Evolutionary conservation across 2,888 invertebrate genomes (phyloP).

Genomic region (Lepidochrysops patricia): DNA sequence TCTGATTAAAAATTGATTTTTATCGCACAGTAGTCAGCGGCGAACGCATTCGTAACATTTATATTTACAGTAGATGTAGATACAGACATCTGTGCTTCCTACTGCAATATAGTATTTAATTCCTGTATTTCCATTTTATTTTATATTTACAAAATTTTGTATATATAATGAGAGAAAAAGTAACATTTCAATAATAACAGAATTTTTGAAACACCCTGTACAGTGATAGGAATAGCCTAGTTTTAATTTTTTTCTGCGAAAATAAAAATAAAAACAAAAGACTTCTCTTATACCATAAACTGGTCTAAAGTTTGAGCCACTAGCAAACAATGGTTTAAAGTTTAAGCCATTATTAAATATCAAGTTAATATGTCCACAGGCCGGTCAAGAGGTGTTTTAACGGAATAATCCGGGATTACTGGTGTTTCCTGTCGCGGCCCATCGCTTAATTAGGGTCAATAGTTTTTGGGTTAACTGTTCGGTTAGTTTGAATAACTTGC

Average conservation of each 20-base stretch:
- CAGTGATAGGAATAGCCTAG: no score
- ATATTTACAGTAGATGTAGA: background rate
- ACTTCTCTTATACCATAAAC: background rate
- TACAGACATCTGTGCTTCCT: background rate
- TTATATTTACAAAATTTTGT: no score
- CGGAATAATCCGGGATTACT: conserved; percentile 67
- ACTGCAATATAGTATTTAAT: background rate
- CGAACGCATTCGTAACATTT: conserved; percentile 1
- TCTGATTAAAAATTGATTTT: conserved; percentile 11
- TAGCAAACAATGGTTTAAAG: background rate
- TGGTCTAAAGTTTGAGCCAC: background rate
- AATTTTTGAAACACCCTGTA: no score
- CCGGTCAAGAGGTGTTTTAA: conserved; percentile 65
- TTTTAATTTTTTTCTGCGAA: no score
- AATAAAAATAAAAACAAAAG: background rate
- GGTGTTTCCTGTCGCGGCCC: conserved; percentile 54
- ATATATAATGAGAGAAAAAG: no score
- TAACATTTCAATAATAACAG: no score
- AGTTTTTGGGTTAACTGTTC: conserved; percentile 35
- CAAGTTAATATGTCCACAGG: conserved; percentile 27
- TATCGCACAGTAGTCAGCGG: background rate
- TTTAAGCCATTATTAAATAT: conserved; percentile 16
- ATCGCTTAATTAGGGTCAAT: conserved; percentile 66
- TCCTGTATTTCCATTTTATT: background rate
- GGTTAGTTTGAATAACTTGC: conserved; percentile 35